Percentiles rank a stretch among this genome's conserved stretches.
Conservation (phyloP, 2,888 invertebrate genomes). For the Limnephilus rhombicus region DNA sequence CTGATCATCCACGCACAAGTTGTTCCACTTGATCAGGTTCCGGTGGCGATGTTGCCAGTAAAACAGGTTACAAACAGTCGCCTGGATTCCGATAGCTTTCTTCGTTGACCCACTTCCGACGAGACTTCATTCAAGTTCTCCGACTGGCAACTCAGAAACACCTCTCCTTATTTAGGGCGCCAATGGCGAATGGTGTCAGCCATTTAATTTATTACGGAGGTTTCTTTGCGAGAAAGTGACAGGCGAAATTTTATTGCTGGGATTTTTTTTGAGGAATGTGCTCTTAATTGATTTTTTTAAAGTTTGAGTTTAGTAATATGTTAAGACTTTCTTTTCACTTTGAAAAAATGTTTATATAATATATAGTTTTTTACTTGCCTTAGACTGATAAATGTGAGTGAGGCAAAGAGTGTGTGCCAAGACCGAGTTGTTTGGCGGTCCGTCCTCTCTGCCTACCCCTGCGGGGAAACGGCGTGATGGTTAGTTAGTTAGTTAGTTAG, state of each 20-base stretch:
- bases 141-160: background rate
- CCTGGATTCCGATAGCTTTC: slow-evolving; percentile 50
- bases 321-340: no score
- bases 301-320: no score
- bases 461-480: no score
- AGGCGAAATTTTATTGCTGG: background rate
- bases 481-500: no score
- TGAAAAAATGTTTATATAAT: no score
- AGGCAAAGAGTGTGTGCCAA: no score
- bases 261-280: background rate
- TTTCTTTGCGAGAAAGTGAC: background rate
- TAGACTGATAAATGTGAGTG: no score
- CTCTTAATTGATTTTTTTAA: background rate
- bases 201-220: background rate
- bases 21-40: slow-evolving; percentile 2
- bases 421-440: no score
- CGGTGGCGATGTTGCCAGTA: background rate
- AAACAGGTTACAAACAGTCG: slow-evolving; percentile 42
- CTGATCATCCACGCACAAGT: background rate
- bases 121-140: slow-evolving; percentile 4
- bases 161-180: slow-evolving; percentile 15
- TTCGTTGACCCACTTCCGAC: slow-evolving; percentile 25
- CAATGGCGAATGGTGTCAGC: background rate
- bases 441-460: no score
- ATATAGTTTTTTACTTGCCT: no score